phyloP scores from a whole-genome alignment of 2,113 vertebrate genomes.

The Peromyscus californicus region DNA sequence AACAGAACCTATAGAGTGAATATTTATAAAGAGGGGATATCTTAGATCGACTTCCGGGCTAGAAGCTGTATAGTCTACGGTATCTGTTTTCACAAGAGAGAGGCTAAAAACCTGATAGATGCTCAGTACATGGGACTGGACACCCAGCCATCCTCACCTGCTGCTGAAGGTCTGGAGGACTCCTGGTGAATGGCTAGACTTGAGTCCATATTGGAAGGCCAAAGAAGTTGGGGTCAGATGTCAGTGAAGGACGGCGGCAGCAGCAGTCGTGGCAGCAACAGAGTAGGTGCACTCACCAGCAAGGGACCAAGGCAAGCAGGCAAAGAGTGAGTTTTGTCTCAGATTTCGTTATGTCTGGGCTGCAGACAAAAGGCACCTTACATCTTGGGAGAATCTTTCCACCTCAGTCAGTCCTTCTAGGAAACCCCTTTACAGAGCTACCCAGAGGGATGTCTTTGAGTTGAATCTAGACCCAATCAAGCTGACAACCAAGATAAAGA shows the following conservation, averaged over 20 bases:
- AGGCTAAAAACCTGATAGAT: too few relatives aligned
- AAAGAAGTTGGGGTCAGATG: neutral
- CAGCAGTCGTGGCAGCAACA: neutral
- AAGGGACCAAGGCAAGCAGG: neutral
- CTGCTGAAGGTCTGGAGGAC: neutral
- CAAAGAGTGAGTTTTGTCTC: neutral
- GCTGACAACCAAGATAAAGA: neutral
- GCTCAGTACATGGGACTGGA: neutral
- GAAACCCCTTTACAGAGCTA: neutral
- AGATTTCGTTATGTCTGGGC: neutral
- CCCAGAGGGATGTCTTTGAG: neutral
- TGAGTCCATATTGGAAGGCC: neutral
- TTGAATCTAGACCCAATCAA: neutral
- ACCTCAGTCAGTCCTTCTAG: neutral
- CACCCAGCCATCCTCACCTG: neutral
- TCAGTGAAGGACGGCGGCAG: neutral
- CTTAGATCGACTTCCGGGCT: neutral
- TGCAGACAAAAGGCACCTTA: neutral
- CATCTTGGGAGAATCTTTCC: neutral
- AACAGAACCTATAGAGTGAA: neutral
- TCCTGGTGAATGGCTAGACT: neutral
- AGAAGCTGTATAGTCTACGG: neutral
- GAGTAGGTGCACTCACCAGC: neutral
- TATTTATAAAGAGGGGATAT: neutral
- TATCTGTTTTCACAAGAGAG: neutral